These are phyloP conservation scores for Todus mexicanus DNA, from an alignment of 2,797 vertebrate genomes.

Conservation along the genomic window DNA sequence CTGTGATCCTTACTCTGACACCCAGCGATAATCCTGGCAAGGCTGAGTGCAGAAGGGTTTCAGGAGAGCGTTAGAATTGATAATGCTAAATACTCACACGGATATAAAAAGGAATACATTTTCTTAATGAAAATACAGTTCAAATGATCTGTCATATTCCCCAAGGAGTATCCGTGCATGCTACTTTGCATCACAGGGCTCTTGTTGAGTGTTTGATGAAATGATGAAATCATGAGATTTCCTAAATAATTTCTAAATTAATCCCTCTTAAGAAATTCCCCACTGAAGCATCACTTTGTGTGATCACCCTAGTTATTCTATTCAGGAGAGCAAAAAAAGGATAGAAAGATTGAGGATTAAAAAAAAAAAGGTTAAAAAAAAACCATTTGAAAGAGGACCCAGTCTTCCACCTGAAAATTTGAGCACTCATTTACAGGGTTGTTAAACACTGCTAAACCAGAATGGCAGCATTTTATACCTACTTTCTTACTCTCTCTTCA, in stretches of 20 bases:
- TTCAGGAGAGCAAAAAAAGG: neutral
- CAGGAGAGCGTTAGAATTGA: neutral
- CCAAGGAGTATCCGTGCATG: neutral
- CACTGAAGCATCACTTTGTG: neutral
- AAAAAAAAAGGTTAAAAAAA: neutral
- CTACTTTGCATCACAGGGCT: neutral
- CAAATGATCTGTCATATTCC: neutral
- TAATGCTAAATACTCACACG: neutral
- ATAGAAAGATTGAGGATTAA: neutral
- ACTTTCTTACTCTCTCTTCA: constrained; percentile 8
- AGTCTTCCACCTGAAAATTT: neutral
- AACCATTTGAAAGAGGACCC: neutral
- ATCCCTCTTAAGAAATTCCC: neutral
- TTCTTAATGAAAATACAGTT: constrained; percentile 6
- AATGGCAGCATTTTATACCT: constrained; percentile 50
- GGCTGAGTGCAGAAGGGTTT: neutral
- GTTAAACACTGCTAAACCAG: constrained; percentile 48
- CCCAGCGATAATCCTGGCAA: neutral
- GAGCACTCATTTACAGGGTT: neutral
- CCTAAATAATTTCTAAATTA: neutral
- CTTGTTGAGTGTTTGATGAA: neutral
- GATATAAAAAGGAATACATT: neutral
- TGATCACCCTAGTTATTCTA: neutral
- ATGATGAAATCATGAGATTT: neutral
- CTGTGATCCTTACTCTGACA: neutral